Base-by-base conservation (phyloP, 1,140 invertebrate genomes). In the Brachionus koreanus region DNA sequence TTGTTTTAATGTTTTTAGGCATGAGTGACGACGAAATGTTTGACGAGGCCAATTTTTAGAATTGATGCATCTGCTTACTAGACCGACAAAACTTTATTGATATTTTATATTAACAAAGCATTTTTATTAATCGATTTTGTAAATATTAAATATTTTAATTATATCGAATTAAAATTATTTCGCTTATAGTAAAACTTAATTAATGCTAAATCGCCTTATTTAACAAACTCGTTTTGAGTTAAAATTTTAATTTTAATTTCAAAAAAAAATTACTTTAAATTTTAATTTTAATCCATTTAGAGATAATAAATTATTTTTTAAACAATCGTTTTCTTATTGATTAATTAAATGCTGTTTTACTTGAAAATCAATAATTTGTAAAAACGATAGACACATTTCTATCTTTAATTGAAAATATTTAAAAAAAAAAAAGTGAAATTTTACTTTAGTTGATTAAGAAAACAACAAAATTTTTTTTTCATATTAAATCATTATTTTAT, bases 181-280 rank as follows among this genome's bases (percentile, higher is more conserved):
- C 7, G 49, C 49, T 57, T 57, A 57, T 57, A 57, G 49, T 57
- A 57, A 57, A 57, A 57, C 49, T 57, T 57, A 57, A 49, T 57
- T 57, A 57, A 49, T 19, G 49, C 49, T 57, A 57, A 57, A 57
- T 57, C 49, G 49, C 49, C 49, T 57, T 57, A 57, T 57, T 57
- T 57, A 57, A 16, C 16, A 57, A 57, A 19, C 49, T 57, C 49
- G 49, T 57, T 57, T 57, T 57, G 49, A 57, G 49, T 57, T 57
- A 57, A 9, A 19, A 57, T 57, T 57, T 57, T 57, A 19, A 57
- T 57, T 23, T 57, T 2, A 57, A 57, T 52, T 16, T 16, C 12
- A 52, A 57, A 19, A 57, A 57, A 57, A 19, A 19, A 57, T 57
- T 57, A 19, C 19, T 57, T 57, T 57, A 57, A 19, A 33, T 13